A percentile compares a stretch with the other conserved stretches of the same genome.
Evolutionary conservation across 2,888 invertebrate species (phyloP).

Genomic region (Siphlonurus alternatus): DNA sequence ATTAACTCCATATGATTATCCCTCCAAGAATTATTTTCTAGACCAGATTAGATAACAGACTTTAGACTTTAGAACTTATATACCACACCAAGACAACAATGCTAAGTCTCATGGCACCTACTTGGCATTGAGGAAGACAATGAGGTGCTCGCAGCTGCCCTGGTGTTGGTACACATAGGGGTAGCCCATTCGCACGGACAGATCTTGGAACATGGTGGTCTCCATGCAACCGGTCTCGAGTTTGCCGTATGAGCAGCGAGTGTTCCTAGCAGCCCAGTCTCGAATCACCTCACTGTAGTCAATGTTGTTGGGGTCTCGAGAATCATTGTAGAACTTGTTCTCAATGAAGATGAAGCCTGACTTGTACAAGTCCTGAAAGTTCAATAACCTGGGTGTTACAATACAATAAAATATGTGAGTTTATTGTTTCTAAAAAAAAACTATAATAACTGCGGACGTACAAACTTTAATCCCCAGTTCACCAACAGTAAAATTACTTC

Average conservation of each 20-base stretch:
- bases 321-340: conserved; percentile 62
- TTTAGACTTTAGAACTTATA: no score
- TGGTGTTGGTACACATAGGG: conserved; percentile 80
- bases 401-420: conserved; percentile 16
- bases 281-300: conserved; percentile 49
- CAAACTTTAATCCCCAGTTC: no score
- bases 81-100: no score
- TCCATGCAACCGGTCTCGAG: conserved; percentile 21
- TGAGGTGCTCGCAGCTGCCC: conserved; percentile 80
- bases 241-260: neutral
- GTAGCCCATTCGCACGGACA: conserved; percentile 40
- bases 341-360: conserved; percentile 65
- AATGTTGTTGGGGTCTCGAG: conserved; percentile 33
- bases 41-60: no score
- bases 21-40: no score
- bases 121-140: conserved; percentile 62
- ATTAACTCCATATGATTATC: no score
- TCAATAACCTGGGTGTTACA: no score
- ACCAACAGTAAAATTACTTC: no score
- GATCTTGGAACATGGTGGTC: conserved; percentile 30
- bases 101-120: no score
- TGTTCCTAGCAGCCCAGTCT: conserved; percentile 34
- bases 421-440: conserved; percentile 6
- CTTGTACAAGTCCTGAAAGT: conserved; percentile 47
- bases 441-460: no score